Percentiles rank a stretch among this genome's conserved stretches.
These are phyloP conservation scores for Xenus cinereus DNA, from an alignment of 2,113 vertebrate species.

Conservation along the genomic window DNA sequence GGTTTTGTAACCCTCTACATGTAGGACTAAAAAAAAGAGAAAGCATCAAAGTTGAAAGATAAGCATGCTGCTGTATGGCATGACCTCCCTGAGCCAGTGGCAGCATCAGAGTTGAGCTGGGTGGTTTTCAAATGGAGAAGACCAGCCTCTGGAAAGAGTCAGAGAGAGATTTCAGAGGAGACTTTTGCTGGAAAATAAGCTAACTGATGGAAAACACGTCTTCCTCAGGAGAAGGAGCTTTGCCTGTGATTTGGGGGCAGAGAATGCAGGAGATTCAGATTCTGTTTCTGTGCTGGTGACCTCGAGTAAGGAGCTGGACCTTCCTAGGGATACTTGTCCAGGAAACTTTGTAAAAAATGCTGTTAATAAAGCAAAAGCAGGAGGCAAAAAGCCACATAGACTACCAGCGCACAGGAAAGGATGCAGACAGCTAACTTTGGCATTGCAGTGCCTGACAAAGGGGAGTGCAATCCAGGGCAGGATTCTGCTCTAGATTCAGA, in stretches of 20 bases:
- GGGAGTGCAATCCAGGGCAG: too few species aligned
- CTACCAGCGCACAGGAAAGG: neutral
- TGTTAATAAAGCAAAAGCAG: neutral
- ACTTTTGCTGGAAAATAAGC: neutral
- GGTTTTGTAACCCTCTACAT: neutral
- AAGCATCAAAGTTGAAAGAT: neutral
- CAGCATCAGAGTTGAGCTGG: neutral
- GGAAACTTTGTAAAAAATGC: neutral
- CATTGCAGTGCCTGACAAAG: neutral
- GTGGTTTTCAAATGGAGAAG: neutral
- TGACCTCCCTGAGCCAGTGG: neutral
- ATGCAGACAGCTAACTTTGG: neutral
- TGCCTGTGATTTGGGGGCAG: neutral
- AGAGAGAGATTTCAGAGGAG: neutral
- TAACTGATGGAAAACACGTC: neutral
- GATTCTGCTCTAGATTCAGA: neutral
- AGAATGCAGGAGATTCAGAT: neutral
- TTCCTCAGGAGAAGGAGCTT: neutral
- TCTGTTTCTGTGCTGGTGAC: neutral
- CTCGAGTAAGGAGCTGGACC: rapidly evolving
- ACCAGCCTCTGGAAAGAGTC: neutral
- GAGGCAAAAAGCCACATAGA: neutral
- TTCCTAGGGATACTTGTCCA: neutral
- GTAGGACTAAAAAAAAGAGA: neutral
- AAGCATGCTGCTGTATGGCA: neutral